Conservation (phyloP, 2,888 invertebrate genomes). For the Nasonovia ribisnigri region DNA sequence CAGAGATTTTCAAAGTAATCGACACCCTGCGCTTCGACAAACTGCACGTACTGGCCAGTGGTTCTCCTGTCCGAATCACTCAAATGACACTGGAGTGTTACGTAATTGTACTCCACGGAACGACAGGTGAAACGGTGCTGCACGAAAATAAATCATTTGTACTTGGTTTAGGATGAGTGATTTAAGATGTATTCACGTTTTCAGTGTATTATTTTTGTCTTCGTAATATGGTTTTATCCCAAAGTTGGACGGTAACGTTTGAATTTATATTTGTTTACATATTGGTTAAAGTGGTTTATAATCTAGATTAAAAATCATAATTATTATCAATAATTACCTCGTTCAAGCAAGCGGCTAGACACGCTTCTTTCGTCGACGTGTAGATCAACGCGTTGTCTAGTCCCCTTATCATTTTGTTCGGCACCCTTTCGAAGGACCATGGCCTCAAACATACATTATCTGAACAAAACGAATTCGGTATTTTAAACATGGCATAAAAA, state of each 20-base stretch:
- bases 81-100: slow-evolving; percentile 90
- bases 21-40: slow-evolving; percentile 86
- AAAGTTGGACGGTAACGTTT: neutral
- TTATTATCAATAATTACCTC: slow-evolving; percentile 75
- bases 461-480: slow-evolving; percentile 69
- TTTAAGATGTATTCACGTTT: neutral
- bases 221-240: neutral
- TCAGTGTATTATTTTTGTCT: neutral
- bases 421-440: slow-evolving; percentile 94
- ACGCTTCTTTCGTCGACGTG: slow-evolving; percentile 94
- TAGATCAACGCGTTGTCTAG: slow-evolving; percentile 93
- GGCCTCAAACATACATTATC: slow-evolving; percentile 92
- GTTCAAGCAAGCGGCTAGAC: slow-evolving; percentile 91
- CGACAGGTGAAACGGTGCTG: slow-evolving; percentile 91
- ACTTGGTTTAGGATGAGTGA: neutral
- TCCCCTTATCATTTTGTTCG: slow-evolving; percentile 91
- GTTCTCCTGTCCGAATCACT: slow-evolving; percentile 91
- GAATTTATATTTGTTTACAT: neutral
- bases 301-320: neutral
- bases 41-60: slow-evolving; percentile 88
- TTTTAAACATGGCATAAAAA: slow-evolving; percentile 54
- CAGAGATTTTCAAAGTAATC: slow-evolving; percentile 93
- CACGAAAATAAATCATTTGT: slow-evolving; percentile 66
- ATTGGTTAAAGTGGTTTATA: neutral
- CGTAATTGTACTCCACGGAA: slow-evolving; percentile 94